Evolutionary conservation across 2,797 vertebrate species (phyloP), one percentile per base, ranked within the genome.

Genomic region (Coccyzus lansbergi): DNA sequence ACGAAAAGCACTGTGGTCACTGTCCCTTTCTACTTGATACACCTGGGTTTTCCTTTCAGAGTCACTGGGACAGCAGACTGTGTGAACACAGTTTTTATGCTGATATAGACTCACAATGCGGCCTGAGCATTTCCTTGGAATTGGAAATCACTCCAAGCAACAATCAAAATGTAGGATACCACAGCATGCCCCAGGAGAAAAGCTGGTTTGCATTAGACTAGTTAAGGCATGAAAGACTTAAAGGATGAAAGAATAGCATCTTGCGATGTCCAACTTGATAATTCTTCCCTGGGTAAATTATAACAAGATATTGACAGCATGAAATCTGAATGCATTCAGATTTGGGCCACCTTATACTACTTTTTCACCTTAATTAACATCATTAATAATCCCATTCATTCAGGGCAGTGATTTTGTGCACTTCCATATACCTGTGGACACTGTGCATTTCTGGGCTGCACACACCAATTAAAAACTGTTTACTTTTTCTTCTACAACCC

Each of bases 91-190:
- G 16, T 6, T 62, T n/a, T 33, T 15, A 59, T 15, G 34, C 40
- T 31, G 38, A 64, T 42, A 19, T 1, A 49, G 22, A 21, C 18
- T 34, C 36, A 70, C 40, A 16, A 8, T 0, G 2, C 1, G 22
- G 33, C 33, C 88, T 7, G 36, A 36, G 26, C 5, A 0, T 4
- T n/a, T 18, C 22, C 31, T 21, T 58, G 53, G 56, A 60, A 24
- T 1, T 14, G 8, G 33, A 91, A 81, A 24, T 19, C 62, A 12
- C 40, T 34, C 48, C 28, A 10, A 52, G 52, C 21, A 52, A 49
- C 52, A 48, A 34, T 2, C 36, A 49, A 29, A 49, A 34, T 0
- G 1, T 3, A 15, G 31, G 46, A 53, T 9, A 56, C 6, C 31
- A n/a, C 22, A 46, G 49, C 26, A 62, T 0, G 1, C 15, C 18